Conservation (phyloP, 2,113 vertebrate genomes). For the Elephas maximus region DNA sequence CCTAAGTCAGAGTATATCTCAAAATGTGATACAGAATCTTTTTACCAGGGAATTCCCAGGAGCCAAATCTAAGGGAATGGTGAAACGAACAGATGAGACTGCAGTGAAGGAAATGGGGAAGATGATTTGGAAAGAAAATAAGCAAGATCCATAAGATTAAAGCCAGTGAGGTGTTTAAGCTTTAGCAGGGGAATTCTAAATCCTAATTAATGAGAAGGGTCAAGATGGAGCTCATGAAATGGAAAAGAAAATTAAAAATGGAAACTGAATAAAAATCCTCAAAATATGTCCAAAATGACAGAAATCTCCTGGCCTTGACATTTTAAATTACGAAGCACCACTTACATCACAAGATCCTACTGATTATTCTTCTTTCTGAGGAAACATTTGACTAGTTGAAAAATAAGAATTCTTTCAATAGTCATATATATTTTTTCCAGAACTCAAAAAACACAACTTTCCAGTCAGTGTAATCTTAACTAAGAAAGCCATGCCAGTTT, state of each 20-base stretch:
- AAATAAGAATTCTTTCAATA: constrained; percentile 48
- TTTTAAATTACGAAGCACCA: background rate
- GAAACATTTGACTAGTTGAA: background rate
- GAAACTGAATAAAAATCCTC: constrained; percentile 38
- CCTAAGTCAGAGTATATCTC: background rate
- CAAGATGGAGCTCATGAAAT: background rate
- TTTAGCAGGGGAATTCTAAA: background rate
- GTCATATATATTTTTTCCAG: background rate
- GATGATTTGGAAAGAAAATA: background rate
- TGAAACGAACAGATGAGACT: background rate
- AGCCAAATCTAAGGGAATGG: background rate
- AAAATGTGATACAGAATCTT: background rate
- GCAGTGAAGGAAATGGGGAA: background rate
- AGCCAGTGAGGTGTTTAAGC: background rate
- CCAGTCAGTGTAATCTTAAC: constrained; percentile 24
- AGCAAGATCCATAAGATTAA: background rate
- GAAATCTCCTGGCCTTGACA: constrained; percentile 9
- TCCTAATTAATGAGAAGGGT: background rate
- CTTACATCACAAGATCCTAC: constrained; percentile 7
- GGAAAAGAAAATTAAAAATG: constrained; percentile 62
- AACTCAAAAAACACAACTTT: constrained; percentile 43
- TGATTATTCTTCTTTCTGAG: background rate
- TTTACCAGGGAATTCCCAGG: background rate
- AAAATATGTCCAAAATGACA: background rate
- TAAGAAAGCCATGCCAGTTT: constrained; percentile 8